A percentile compares a stretch with the other conserved stretches of the same genome.
phyloP scores from a whole-genome alignment of 2,113 vertebrate species.

The Hirundichthys speculiger region DNA sequence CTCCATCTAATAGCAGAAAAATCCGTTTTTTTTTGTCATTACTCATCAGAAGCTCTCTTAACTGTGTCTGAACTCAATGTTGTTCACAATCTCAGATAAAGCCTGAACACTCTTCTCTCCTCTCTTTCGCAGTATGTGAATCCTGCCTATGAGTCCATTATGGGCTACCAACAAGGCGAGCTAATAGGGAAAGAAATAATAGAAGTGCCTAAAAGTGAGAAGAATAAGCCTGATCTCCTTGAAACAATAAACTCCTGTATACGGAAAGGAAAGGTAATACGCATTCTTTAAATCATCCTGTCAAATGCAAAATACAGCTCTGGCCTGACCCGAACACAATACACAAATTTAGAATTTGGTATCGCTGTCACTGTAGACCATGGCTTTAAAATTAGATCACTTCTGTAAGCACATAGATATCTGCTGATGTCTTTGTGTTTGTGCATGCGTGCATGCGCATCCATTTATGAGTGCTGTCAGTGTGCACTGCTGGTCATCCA shows the following conservation, averaged over 20 bases:
- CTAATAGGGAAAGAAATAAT: conserved; percentile 93
- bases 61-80: conserved; percentile 13
- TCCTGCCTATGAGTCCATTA: conserved; percentile 92
- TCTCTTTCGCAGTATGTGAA: conserved; percentile 89
- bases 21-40: background rate
- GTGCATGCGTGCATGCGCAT: conserved; percentile 24
- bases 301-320: background rate
- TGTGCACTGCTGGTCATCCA: conserved; percentile 22
- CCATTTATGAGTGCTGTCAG: conserved; percentile 30
- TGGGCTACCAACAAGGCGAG: conserved; percentile 96
- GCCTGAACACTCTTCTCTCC: conserved; percentile 29
- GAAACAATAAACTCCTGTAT: conserved; percentile 95
- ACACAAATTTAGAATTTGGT: background rate
- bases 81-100: conserved; percentile 6
- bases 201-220: conserved; percentile 97
- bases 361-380: too few relatives aligned
- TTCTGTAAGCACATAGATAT: background rate
- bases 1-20: background rate
- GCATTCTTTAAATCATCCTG: conserved; percentile 2
- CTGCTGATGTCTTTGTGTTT: conserved; percentile 20
- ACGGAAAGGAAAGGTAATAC: conserved; percentile 93
- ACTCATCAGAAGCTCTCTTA: background rate
- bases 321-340: background rate
- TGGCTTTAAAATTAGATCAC: conserved; percentile 2
- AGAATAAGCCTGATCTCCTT: conserved; percentile 94